Conservation (phyloP, 2,113 vertebrate genomes). For the Tylochromis polylepis region DNA sequence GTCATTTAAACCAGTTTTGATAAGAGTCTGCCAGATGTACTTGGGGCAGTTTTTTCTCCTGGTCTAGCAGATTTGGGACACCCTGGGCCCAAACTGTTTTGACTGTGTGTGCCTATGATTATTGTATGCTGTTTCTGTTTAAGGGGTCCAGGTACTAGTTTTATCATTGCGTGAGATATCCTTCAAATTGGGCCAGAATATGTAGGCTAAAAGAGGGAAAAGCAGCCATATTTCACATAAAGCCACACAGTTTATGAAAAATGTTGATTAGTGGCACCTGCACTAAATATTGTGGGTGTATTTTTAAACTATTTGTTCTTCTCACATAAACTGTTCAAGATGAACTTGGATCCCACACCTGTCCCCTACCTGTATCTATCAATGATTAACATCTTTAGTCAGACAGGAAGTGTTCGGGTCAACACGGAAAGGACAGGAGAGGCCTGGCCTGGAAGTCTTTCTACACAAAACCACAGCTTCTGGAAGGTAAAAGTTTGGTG, state of each 20-base stretch:
- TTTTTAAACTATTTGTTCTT: not conserved
- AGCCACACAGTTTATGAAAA: not conserved
- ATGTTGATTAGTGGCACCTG: not conserved
- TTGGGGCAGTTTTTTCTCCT: not conserved
- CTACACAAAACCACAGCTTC: not conserved
- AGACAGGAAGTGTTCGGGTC: slow-evolving; percentile 10
- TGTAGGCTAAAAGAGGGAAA: not conserved
- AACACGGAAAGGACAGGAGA: not conserved
- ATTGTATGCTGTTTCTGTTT: not conserved
- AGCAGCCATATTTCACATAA: not conserved
- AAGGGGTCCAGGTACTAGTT: not conserved
- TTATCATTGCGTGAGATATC: not conserved
- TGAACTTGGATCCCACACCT: slow-evolving; percentile 68
- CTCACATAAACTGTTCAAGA: not conserved
- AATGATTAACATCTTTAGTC: slow-evolving; percentile 67
- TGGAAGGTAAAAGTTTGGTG: not conserved
- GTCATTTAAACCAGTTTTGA: not conserved
- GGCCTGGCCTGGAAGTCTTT: not conserved
- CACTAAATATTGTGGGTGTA: not conserved
- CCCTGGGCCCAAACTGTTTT: not conserved
- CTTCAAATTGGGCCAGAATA: not conserved
- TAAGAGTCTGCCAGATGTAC: not conserved
- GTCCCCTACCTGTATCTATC: slow-evolving; percentile 46
- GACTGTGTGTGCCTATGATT: not conserved
- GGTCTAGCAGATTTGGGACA: not conserved